A percentile compares a stretch with the other conserved stretches of the same genome.
phyloP scores from a whole-genome alignment of 2,888 invertebrate species.

The Volucella zonaria region DNA sequence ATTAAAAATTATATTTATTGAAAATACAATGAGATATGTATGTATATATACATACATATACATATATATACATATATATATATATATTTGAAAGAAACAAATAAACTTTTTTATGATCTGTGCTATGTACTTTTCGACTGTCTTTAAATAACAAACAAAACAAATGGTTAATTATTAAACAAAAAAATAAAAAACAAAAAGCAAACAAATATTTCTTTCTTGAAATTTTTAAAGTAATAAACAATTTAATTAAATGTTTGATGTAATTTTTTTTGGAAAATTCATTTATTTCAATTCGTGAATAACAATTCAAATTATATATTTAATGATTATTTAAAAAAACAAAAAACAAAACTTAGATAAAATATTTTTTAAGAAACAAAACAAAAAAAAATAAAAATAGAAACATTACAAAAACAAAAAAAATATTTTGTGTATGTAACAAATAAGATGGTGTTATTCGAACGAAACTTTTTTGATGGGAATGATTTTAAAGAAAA shows the following conservation, averaged over 20 bases:
- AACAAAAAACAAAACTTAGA: conserved; percentile 17
- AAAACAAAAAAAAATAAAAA: conserved; percentile 18
- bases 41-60: conserved; percentile 1
- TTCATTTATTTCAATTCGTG: conserved; percentile 15
- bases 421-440: conserved; percentile 60
- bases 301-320: conserved; percentile 9
- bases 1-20: conserved; percentile 12
- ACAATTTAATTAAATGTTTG: conserved; percentile 10
- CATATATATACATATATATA: not conserved
- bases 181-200: not conserved
- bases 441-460: conserved; percentile 53
- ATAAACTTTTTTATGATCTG: conserved; percentile 46
- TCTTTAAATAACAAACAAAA: conserved; percentile 13
- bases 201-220: not conserved
- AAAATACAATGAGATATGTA: conserved; percentile 1
- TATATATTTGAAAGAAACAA: not conserved
- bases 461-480: conserved; percentile 57
- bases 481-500: conserved; percentile 33
- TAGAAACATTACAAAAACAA: no score
- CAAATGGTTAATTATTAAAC: conserved; percentile 1
- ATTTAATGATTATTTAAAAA: conserved; percentile 6
- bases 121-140: conserved; percentile 57
- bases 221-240: conserved; percentile 27
- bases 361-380: conserved; percentile 23
- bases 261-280: not conserved